Conservation (phyloP, 2,113 vertebrate genomes). For the Dipodomys spectabilis region DNA sequence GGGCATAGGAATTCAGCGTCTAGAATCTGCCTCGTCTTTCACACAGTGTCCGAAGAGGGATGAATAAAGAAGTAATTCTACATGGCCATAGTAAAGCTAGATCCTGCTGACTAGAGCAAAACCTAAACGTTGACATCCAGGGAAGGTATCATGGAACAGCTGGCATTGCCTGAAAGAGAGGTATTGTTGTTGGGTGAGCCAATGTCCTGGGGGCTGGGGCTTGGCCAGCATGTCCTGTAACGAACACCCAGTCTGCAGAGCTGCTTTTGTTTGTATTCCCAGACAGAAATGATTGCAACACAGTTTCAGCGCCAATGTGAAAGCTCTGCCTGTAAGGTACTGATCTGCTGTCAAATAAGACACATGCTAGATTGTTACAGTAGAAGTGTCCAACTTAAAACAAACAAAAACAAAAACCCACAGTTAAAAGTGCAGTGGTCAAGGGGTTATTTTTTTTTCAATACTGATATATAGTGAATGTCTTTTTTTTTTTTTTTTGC, state of each 20-base stretch:
- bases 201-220: neutral
- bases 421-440: neutral
- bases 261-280: slow-evolving; percentile 60
- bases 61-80: neutral
- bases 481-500: neutral
- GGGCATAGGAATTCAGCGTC: neutral
- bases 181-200: slow-evolving; percentile 65
- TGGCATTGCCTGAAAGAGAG: slow-evolving; percentile 61
- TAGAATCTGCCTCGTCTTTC: slow-evolving; percentile 4
- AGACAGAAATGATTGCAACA: slow-evolving; percentile 50
- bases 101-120: slow-evolving; percentile 47
- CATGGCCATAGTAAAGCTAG: neutral
- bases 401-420: neutral
- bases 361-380: slow-evolving; percentile 9
- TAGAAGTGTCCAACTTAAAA: slow-evolving; percentile 19
- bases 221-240: slow-evolving; percentile 49
- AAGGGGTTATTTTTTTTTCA: slow-evolving; percentile 18
- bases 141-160: slow-evolving; percentile 36
- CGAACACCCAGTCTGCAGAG: neutral
- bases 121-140: slow-evolving; percentile 4
- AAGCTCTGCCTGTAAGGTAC: neutral
- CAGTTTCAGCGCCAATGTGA: neutral
- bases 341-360: neutral
- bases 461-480: slow-evolving; percentile 35
- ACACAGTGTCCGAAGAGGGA: neutral